Evolutionary conservation across 1,140 invertebrate species (phyloP).

Genomic region (Cotesia chilonis): DNA sequence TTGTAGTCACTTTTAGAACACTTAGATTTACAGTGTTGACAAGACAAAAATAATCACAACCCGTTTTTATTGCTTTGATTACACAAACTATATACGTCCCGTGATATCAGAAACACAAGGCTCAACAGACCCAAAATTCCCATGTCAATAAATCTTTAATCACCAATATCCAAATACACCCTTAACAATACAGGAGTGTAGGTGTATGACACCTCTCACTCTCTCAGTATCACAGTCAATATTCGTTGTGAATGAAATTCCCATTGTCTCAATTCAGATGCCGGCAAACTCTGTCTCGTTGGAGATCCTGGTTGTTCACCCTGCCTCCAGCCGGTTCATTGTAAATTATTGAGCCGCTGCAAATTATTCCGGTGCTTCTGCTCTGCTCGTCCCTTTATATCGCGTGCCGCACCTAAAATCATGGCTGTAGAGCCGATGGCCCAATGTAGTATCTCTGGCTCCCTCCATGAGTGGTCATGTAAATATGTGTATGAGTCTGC

Average conservation of each 20-base stretch:
- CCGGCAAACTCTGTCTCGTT: constrained; percentile 2
- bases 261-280: constrained; percentile 35
- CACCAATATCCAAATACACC: too few species aligned
- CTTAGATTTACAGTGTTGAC: too few species aligned
- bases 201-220: constrained; percentile 7
- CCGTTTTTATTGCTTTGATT: too few species aligned
- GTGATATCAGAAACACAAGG: too few species aligned
- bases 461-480: too few species aligned
- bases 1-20: too few species aligned
- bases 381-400: constrained; percentile 33
- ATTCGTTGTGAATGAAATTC: constrained; percentile 31
- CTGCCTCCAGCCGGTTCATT: constrained; percentile 29
- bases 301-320: constrained; percentile 12
- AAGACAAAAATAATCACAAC: too few species aligned
- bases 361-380: constrained; percentile 43
- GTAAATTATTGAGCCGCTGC: constrained; percentile 43
- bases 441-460: background rate
- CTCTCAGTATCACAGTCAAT: background rate
- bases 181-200: too few species aligned
- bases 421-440: background rate
- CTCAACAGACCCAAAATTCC: too few species aligned
- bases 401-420: background rate
- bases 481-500: background rate
- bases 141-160: too few species aligned
- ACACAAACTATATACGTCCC: too few species aligned